Evolutionary conservation across 2,113 vertebrate species (phyloP), one percentile per base, ranked within the genome.

Genomic region (Saccopteryx leptura): DNA sequence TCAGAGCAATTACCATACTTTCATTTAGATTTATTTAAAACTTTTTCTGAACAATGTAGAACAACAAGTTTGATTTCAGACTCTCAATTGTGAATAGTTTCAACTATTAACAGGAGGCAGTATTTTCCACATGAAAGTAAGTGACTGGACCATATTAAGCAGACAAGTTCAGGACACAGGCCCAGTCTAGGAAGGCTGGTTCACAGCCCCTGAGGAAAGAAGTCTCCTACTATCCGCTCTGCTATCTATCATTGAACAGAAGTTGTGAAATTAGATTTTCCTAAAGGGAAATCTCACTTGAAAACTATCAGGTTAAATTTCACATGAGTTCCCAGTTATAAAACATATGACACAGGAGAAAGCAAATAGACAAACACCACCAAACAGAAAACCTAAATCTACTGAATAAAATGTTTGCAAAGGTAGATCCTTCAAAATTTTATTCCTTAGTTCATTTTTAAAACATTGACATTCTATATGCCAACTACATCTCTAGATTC

Each of bases 51-150:
- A 91, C 71, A 88, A 89, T 50, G 58, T 79, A 79, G 56, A 75
- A 90, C 82, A 95, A 61, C 72, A 93, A 89, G 11, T 60, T 80
- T 61, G 52, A 80, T 87, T 91, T 96, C 90, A 87, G 74, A 52
- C 50, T 28, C 15, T 93, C 52, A 69, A 63, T 24, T 74, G 83
- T 96, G 78, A 94, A 93, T 33, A 91, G 71, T 90, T 95, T 88
- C 95, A 94, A 26, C 46, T 83, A n/a, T 58, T 95, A 78, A 76
- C 21, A 66, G 88, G 88, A 96, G n/a, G 54, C 54, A 86, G 39
- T 65, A 66, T 82, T 74, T 91, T 93, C 88, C 48, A 61, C 46
- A 56, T n/a, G 79, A 90, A 91, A 90, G 89, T 46, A 58, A 91
- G 0, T 56, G 79, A 96, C 78, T 74, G 1, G 5, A 39, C 48